Percentiles rank a stretch among this genome's conserved stretches.
phyloP scores from a whole-genome alignment of 2,113 vertebrate species.

The Stigmatopora argus region DNA sequence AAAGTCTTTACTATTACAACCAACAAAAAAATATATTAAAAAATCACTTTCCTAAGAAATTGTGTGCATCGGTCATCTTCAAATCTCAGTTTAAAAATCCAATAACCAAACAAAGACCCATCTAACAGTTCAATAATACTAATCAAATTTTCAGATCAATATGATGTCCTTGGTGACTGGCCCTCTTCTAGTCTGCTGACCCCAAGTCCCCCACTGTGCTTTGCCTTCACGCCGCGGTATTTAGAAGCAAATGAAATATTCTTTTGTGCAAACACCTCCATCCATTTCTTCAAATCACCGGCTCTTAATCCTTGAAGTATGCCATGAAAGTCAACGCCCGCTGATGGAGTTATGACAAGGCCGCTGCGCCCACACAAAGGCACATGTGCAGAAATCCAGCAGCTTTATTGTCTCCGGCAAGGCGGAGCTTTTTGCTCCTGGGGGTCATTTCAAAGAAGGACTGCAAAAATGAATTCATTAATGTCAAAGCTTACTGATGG shows the following conservation, averaged over 20 bases:
- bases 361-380: constrained; percentile 63
- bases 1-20: too few relatives aligned
- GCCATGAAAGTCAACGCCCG: constrained; percentile 42
- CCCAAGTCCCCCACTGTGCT: constrained; percentile 42
- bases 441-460: constrained; percentile 56
- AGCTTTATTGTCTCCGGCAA: constrained; percentile 62
- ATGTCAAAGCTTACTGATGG: constrained; percentile 32
- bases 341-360: constrained; percentile 71
- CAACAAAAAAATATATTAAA: too few relatives aligned
- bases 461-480: constrained; percentile 46
- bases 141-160: constrained; percentile 30
- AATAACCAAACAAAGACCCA: constrained; percentile 2
- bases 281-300: constrained; percentile 47
- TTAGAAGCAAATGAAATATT: constrained; percentile 75
- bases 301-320: constrained; percentile 27
- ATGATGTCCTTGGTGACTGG: constrained; percentile 19
- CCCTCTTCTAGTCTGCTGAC: constrained; percentile 29
- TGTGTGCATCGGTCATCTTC: background rate
- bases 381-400: constrained; percentile 72
- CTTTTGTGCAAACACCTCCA: constrained; percentile 65
- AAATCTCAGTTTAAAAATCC: background rate
- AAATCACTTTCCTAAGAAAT: too few relatives aligned
- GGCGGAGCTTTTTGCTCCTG: constrained; percentile 57
- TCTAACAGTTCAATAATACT: constrained; percentile 14
- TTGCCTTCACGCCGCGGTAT: constrained; percentile 64